Evolutionary conservation across 2,113 vertebrate species (phyloP), one percentile per base, ranked within the genome.

Genomic region (Galemys pyrenaicus): DNA sequence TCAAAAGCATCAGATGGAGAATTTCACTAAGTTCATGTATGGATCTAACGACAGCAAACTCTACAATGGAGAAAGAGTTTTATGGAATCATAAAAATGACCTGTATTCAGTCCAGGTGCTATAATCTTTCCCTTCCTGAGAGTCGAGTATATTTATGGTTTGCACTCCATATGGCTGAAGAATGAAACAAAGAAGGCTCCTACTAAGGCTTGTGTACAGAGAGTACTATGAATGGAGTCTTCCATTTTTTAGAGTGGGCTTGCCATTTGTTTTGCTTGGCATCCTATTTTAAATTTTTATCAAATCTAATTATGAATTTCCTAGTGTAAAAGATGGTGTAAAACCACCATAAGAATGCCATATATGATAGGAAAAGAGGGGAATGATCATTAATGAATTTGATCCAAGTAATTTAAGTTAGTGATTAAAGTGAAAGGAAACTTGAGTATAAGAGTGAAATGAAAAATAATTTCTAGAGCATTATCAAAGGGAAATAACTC

Each of bases 371-470:
- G 60, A 87, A 67, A 92, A 79, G 5, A 94, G 19, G 46, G 35
- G 22, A 39, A 32, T 74, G 65, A 44, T 30, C 26, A 37, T 62
- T 46, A 73, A 70, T 75, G 32, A 90, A 83, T 39, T 74, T 26
- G 87, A 70, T 19, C 2, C 28, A 91, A 88, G 92, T 71, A 77
- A 91, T 73, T 91, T 75, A 73, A 24, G 2, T 67, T 41, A 74
- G 16, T 2, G 82, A 74, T 5, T 86, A 5, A 74, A 83, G 54
- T 20, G 54, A 92, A 94, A 87, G 30, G 20, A 86, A 87, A 95
- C 20, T n/a, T 89, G 19, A 71, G n/a, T 49, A 51, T 5, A 71
- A 84, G 1, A 70, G 28, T 75, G 12, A 58, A 51, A 30, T 78
- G 35, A 87, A 92, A 58, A 85, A 71, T 19, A 89, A 70, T 78